Evolutionary conservation across 2,797 vertebrate species (phyloP), one percentile per base, ranked within the genome.

Genomic region (Gastrophryne carolinensis): DNA sequence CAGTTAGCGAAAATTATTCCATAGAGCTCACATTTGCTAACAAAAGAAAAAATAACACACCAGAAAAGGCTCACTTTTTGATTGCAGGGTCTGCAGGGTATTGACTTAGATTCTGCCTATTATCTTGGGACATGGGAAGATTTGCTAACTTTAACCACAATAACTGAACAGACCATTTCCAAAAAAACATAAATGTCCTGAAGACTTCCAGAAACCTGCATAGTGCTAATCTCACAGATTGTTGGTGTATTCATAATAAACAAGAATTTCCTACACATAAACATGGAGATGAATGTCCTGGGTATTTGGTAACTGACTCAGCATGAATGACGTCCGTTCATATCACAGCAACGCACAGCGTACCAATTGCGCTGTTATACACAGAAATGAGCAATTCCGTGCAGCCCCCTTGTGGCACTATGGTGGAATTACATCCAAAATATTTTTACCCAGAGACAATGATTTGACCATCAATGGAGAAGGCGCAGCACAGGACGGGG

Each of bases 401-500:
- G 34, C 70, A 49, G 70, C 58, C 29, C 4, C 23, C 70, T 72
- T 44, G 47, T 54, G 73, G 37, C 24, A 34, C 79, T 15, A 39
- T 47, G 23, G 50, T 79, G 24, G 12, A 61, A 73, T 57, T 78
- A 54, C 71, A 81, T 73, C 11, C 57, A 74, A 23, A 62, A 23
- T 49, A 4, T 41, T 47, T 87, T 94, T 89, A 95, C 95, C 95
- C 95, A 0, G 94, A 95, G 60, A 91, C 89, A 1, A 97, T 60
- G 82, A 91, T 85, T 75, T 91, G 87, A 24, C 93, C 94, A 29
- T 98, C 92, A 37, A 81, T 86, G 1, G 95, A 96, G 85, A 96
- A 93, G 0, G 91, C 88, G 83, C 94, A 97, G 34, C 91, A 88
- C 81, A 97, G 87, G 78, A 97, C 92, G 1, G 95, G 94, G 69